A percentile compares a stretch with the other conserved stretches of the same genome.
Evolutionary conservation across 2,888 invertebrate species (phyloP).

Genomic region (Portevinia maculata): DNA sequence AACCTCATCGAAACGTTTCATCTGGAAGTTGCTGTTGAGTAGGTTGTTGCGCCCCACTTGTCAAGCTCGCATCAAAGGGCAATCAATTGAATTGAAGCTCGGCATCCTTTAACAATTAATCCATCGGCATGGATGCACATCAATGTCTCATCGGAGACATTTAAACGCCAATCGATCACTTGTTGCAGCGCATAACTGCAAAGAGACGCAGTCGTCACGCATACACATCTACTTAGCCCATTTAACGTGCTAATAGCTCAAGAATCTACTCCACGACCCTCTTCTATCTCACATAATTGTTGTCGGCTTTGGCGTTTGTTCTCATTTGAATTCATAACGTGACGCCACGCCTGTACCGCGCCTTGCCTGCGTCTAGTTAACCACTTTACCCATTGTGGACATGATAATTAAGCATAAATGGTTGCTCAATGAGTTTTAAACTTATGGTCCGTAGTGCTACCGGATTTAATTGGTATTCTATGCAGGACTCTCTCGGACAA

Average conservation of each 20-base stretch:
- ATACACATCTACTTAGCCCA: conserved; percentile 63
- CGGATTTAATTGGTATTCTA: conserved; percentile 66
- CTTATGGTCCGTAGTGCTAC: conserved; percentile 42
- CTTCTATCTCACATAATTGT: conserved; percentile 46
- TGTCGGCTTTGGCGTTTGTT: conserved; percentile 72
- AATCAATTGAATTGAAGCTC: conserved; percentile 44
- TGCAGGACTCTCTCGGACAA: conserved; percentile 36
- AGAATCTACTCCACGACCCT: conserved; percentile 43
- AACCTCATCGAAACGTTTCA: background rate
- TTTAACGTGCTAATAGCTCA: conserved; percentile 70
- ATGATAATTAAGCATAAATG: conserved; percentile 73
- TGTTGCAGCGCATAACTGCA: background rate
- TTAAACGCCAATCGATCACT: conserved; percentile 69
- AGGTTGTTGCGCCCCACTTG: conserved; percentile 12
- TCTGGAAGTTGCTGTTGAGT: too few species aligned
- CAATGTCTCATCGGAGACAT: conserved; percentile 34
- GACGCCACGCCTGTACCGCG: conserved; percentile 50
- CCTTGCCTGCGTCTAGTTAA: conserved; percentile 59
- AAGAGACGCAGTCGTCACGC: conserved; percentile 1
- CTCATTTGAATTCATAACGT: conserved; percentile 71
- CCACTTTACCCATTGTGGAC: conserved; percentile 71
- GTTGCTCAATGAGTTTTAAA: conserved; percentile 53
- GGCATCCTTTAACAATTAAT: conserved; percentile 57
- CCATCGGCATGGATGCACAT: conserved; percentile 35
- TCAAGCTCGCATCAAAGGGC: conserved; percentile 14